Base-by-base conservation (phyloP, 2,113 vertebrate species). In the Hippocampus barbouri region DNA sequence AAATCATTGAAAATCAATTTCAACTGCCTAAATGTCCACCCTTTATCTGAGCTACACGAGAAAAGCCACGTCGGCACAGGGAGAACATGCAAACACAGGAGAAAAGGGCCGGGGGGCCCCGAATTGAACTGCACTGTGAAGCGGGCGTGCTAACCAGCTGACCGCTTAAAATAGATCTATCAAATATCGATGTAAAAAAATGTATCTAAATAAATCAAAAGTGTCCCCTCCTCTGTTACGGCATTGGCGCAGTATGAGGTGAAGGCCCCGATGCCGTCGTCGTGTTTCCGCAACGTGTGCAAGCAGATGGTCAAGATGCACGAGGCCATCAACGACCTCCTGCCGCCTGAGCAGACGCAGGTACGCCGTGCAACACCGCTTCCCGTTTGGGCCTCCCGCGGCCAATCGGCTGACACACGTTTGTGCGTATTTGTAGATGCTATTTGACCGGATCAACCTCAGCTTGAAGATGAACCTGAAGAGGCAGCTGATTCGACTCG, bases 221-320 rank as follows among this genome's bases (percentile, higher is more conserved):
- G 34, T 5, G 34, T 34, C 4, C 43, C 2, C 43, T 3, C 1
- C 2, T 1, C 2, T 14, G 43, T 45, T 14, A 15, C 43, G 43
- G 43, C 12, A 4, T 45, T 4, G 10, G 12, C 43, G 47, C 92
- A 98, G 97, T 98, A 98, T 70, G 97, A 98, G 74, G 97, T 99
- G 77, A 98, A 98, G 86, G 97, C 97, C 54, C 97, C 97, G 0
- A 97, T 98, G 92, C 97, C 97, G 16, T 99, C 97, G 2, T 75
- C 92, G 5, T 98, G 96, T 86, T 96, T 99, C 91, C 94, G 97
- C 70, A 96, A 95, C 82, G 93, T 98, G 88, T 98, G 97, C 75
- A 99, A 97, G 83, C 97, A 99, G 86, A 96, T 96, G 94, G 91
- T 93, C 6, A 99, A 99, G 90, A 99, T 99, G 97, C 96, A 99